Evolutionary conservation across 2,888 invertebrate genomes (phyloP), one percentile per base, ranked within the genome.

Genomic region (Phalera bucephala): DNA sequence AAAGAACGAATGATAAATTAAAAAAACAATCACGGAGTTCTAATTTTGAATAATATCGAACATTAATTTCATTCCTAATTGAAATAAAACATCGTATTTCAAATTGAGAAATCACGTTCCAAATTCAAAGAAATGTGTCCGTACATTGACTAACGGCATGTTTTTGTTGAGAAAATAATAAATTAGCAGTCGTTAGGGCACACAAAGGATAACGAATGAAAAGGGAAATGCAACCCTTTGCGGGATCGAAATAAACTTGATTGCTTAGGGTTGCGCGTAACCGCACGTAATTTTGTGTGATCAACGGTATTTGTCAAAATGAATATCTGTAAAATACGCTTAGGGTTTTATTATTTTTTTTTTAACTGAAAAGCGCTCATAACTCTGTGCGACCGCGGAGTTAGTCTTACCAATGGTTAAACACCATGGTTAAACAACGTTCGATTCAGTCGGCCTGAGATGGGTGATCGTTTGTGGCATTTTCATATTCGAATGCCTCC

Each of bases 81-180:
- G 25, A 25, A 25, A 25, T 1, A 25, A 12, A 25, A 12, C 25
- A 25, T 6, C 25, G 4, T 10, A 25, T 11, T 25, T 25, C 17
- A 25, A 25, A 25, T 12, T 12, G 8, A 7, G 7, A 25, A 25
- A n/a, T 12, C 25, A 8, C 8, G 25, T 25, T 25, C 25, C 12
- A 7, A 25, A 25, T 25, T 25, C 25, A 25, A 25, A 25, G 12
- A 11, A 10, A 22, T 10, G 3, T 25, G 25, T 8, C 8, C 25
- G 11, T 11, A 23, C 23, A 12, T 25, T 25, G 25, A 25, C 8
- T 25, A 25, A 25, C 6, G 25, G 10, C 9, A 10, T 31, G 23
- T 36, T 30, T 23, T 19, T 11, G 11, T 36, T 40, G 17, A 31
- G 21, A 27, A 49, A 38, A 31, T 40, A 39, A 45, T 38, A 25